Evolutionary conservation across 2,113 vertebrate genomes (phyloP).

Genomic region (Malurus alboscapulatus): DNA sequence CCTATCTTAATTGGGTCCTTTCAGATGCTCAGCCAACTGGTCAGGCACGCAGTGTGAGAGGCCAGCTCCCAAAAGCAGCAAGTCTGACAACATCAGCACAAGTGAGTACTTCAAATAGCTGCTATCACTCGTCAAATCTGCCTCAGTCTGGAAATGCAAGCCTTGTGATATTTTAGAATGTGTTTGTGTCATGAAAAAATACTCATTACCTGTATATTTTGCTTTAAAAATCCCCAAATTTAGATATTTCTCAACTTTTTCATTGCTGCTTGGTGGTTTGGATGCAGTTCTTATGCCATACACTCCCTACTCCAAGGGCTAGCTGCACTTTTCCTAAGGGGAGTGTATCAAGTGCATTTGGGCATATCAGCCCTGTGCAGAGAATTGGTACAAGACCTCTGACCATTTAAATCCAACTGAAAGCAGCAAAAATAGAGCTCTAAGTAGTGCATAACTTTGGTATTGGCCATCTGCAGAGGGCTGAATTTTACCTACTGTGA

Average conservation of each 20-base stretch:
- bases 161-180: neutral
- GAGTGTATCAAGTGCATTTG: neutral
- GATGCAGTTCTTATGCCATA: neutral
- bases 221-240: fast-evolving
- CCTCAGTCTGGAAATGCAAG: neutral
- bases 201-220: neutral
- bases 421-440: constrained; percentile 17
- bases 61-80: constrained; percentile 97
- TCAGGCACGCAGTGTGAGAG: constrained; percentile 97
- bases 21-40: constrained; percentile 96
- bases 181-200: neutral
- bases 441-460: neutral
- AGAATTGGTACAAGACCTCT: neutral
- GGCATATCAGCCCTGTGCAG: neutral
- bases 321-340: neutral
- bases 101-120: constrained; percentile 78
- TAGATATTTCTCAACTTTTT: neutral
- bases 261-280: neutral
- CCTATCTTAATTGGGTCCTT: constrained; percentile 69
- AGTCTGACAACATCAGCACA: constrained; percentile 91
- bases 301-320: neutral
- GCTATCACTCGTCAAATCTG: neutral
- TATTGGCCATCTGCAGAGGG: neutral
- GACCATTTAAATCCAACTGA: neutral
- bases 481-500: constrained; percentile 9